Evolutionary conservation across 2,113 vertebrate genomes (phyloP).

Genomic region (Scolopax mira): DNA sequence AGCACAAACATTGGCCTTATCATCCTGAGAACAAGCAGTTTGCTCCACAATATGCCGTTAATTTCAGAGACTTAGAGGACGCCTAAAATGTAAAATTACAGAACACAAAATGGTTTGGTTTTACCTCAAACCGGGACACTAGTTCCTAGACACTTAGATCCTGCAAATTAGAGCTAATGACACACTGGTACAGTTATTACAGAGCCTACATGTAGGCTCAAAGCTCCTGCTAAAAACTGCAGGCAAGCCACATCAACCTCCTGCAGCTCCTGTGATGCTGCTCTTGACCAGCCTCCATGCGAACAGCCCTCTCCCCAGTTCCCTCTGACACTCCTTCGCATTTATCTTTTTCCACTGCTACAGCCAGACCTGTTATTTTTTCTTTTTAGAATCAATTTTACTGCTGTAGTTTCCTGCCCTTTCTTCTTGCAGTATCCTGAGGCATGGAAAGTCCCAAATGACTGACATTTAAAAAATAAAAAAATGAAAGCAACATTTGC

Average conservation of each 20-base stretch:
- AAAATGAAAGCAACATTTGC: background rate
- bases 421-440: background rate
- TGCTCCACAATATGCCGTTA: too few relatives aligned
- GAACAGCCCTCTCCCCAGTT: background rate
- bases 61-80: too few relatives aligned
- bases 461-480: background rate
- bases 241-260: background rate
- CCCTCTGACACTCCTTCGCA: background rate
- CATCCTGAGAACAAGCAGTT: too few relatives aligned
- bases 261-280: background rate
- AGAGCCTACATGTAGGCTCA: background rate
- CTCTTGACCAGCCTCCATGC: background rate
- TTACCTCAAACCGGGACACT: too few relatives aligned
- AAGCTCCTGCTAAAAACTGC: background rate
- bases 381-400: background rate
- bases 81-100: too few relatives aligned
- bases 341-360: background rate
- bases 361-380: background rate
- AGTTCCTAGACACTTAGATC: background rate
- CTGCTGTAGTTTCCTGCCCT: background rate
- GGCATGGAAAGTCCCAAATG: background rate
- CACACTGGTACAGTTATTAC: background rate
- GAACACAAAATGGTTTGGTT: too few relatives aligned
- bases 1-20: too few relatives aligned
- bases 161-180: background rate